Conservation (phyloP, 2,113 vertebrate species). For the Tiliqua scincoides region DNA sequence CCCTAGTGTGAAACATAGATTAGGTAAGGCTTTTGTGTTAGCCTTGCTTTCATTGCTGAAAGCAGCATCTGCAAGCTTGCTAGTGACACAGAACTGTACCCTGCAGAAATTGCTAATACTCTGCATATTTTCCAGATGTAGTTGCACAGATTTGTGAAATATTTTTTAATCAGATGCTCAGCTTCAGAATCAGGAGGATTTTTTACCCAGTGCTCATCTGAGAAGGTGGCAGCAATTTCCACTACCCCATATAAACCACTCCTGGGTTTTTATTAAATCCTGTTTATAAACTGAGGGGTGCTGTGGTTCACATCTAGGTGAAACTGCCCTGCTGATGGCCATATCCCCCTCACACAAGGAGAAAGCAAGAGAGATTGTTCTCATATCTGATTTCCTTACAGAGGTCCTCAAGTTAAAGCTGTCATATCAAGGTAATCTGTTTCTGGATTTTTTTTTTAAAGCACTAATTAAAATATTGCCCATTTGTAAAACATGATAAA, state of each 20-base stretch:
- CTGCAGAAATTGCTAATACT: neutral
- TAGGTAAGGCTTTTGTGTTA: neutral
- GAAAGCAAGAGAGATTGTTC: neutral
- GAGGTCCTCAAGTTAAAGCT: no score
- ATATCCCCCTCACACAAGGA: neutral
- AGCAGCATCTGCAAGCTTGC: neutral
- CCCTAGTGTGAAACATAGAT: neutral
- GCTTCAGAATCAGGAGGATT: neutral
- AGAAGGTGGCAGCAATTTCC: neutral
- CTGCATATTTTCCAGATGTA: neutral
- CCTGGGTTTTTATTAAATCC: neutral
- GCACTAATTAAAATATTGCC: no score
- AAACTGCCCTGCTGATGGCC: neutral
- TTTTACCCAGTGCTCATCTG: neutral
- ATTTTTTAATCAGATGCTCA: neutral
- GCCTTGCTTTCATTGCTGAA: neutral
- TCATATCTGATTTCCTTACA: neutral
- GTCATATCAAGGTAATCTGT: neutral
- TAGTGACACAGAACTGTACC: neutral
- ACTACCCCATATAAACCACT: neutral
- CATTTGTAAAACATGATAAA: no score
- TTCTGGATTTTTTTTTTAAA: neutral
- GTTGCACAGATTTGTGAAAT: neutral
- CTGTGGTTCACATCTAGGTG: neutral
- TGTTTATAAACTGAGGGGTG: neutral